Evolutionary conservation across 1,140 invertebrate species (phyloP).

Genomic region (Rhynchophorus ferrugineus): DNA sequence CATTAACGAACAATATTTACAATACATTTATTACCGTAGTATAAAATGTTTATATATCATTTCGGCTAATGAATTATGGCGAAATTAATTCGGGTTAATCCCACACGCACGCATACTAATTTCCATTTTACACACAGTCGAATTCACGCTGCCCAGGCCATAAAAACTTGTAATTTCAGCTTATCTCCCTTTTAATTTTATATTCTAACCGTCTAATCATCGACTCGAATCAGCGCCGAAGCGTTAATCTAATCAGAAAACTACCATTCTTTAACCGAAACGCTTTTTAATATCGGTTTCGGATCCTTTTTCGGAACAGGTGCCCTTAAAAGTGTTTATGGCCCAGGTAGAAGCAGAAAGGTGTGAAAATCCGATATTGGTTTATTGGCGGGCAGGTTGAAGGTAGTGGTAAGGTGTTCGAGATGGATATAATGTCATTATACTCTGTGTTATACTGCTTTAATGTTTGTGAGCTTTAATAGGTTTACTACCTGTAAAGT

Average conservation of each 20-base stretch:
- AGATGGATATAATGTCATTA: background rate
- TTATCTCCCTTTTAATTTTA: background rate
- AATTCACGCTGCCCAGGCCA: background rate
- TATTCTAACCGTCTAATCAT: background rate
- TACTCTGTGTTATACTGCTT: no score
- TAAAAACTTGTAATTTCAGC: background rate
- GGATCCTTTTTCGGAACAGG: background rate
- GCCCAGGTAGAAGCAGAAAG: background rate
- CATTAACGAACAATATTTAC: no score
- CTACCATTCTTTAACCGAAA: background rate
- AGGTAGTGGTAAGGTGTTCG: background rate
- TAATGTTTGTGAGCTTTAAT: no score
- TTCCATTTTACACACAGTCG: background rate
- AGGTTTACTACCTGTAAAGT: no score
- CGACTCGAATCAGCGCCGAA: background rate
- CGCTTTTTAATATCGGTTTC: background rate
- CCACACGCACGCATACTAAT: no score
- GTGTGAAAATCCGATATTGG: background rate
- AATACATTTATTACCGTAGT: no score
- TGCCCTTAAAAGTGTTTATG: background rate
- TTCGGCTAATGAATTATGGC: no score
- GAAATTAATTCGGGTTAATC: no score
- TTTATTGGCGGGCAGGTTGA: background rate
- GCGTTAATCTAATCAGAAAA: background rate
- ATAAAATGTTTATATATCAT: no score